These are phyloP conservation scores for Dryas iulia DNA, from an alignment of 1,140 invertebrate genomes.

Conservation along the genomic window DNA sequence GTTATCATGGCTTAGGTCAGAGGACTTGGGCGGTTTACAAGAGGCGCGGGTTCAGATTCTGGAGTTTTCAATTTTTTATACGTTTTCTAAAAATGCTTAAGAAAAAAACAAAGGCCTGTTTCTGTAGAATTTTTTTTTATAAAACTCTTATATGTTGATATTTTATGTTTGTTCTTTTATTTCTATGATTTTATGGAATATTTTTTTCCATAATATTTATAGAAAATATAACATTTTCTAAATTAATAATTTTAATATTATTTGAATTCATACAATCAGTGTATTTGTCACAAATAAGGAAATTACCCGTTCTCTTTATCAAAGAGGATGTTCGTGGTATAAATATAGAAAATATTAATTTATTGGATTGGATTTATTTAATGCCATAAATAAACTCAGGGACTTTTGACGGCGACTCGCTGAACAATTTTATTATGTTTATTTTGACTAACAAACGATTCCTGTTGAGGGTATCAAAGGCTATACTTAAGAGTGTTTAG, in stretches of 20 bases:
- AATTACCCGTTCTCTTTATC: not conserved
- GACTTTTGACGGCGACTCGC: conserved; percentile 10
- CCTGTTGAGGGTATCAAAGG: conserved; percentile 21
- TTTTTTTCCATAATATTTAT: too few species aligned
- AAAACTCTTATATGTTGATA: too few species aligned
- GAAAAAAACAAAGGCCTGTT: too few species aligned
- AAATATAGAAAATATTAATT: not conserved
- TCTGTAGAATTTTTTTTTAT: too few species aligned
- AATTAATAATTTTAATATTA: not conserved
- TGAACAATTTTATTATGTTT: conserved; percentile 13
- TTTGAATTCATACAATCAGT: not conserved
- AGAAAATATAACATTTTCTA: not conserved
- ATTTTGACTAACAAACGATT: conserved; percentile 19
- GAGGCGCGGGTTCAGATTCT: too few species aligned
- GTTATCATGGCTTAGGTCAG: too few species aligned
- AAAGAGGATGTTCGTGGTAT: not conserved
- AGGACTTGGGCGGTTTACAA: too few species aligned
- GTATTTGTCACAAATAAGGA: conserved; percentile 8
- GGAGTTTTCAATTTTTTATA: too few species aligned
- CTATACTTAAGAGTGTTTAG: conserved; percentile 23
- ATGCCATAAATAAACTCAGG: not conserved
- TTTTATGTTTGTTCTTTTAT: too few species aligned
- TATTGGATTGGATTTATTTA: not conserved
- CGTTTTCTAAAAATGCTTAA: too few species aligned
- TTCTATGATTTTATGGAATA: too few species aligned